phyloP scores from a whole-genome alignment of 2,113 vertebrate genomes.

The Varanus salvator region DNA sequence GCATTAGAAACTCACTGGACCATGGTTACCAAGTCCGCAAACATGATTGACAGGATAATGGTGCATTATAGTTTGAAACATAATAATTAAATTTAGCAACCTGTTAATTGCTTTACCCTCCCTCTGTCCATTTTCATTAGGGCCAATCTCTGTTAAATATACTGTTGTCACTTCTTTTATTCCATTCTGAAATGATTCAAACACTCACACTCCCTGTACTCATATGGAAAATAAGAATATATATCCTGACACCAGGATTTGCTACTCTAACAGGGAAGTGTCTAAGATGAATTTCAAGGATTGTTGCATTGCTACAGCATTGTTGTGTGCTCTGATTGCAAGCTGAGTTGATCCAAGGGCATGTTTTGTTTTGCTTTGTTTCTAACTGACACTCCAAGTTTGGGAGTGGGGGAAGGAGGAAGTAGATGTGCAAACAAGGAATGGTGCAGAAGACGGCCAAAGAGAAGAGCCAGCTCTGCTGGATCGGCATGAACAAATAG shows the following conservation, averaged over 20 bases:
- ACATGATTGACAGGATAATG: constrained; percentile 19
- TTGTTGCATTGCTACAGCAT: background rate
- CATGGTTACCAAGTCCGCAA: background rate
- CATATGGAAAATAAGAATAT: background rate
- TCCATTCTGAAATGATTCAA: background rate
- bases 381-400: background rate
- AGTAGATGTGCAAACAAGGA: background rate
- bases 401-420: background rate
- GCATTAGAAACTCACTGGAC: constrained; percentile 15
- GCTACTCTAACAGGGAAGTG: background rate
- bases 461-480: too few relatives aligned
- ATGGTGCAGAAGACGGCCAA: too few relatives aligned
- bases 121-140: constrained; percentile 16
- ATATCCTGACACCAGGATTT: background rate
- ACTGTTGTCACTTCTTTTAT: background rate
- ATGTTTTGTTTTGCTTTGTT: too few relatives aligned
- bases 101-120: constrained; percentile 32
- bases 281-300: background rate
- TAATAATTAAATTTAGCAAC: constrained; percentile 27
- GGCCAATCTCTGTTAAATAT: constrained; percentile 11
- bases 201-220: background rate
- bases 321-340: background rate
- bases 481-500: background rate
- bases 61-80: constrained; percentile 14
- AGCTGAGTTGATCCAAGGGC: background rate